These are phyloP conservation scores for Barnardius zonarius DNA, from an alignment of 2,113 vertebrate species.

Conservation along the genomic window DNA sequence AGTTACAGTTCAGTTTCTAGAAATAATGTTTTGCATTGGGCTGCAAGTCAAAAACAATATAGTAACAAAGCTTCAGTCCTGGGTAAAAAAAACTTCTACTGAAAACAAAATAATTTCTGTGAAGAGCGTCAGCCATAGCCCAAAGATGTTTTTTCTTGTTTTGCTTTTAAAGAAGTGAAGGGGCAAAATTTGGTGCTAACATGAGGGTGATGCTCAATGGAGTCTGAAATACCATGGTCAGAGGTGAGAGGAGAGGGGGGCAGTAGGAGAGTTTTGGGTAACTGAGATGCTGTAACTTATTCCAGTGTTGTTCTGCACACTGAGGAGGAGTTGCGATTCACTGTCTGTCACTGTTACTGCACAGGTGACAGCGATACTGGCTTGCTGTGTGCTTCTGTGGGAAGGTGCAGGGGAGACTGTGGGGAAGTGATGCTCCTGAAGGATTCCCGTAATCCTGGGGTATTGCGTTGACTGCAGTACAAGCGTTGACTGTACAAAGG, in stretches of 20 bases:
- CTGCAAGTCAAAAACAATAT: neutral
- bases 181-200: neutral
- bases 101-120: neutral
- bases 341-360: neutral
- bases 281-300: neutral
- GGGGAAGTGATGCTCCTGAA: neutral
- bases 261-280: neutral
- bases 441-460: neutral
- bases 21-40: neutral
- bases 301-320: neutral
- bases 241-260: neutral
- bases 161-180: neutral
- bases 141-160: neutral
- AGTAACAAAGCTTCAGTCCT: neutral
- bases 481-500: neutral
- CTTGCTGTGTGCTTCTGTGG: neutral
- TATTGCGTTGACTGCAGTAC: neutral
- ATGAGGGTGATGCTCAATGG: neutral
- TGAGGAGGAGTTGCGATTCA: neutral
- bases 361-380: neutral
- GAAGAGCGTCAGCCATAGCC: neutral
- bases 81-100: neutral
- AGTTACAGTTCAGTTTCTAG: neutral
- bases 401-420: neutral
- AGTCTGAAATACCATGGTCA: neutral